A percentile compares a stretch with the other conserved stretches of the same genome.
Conservation (phyloP, 2,797 vertebrate genomes). For the Falco rusticolus region DNA sequence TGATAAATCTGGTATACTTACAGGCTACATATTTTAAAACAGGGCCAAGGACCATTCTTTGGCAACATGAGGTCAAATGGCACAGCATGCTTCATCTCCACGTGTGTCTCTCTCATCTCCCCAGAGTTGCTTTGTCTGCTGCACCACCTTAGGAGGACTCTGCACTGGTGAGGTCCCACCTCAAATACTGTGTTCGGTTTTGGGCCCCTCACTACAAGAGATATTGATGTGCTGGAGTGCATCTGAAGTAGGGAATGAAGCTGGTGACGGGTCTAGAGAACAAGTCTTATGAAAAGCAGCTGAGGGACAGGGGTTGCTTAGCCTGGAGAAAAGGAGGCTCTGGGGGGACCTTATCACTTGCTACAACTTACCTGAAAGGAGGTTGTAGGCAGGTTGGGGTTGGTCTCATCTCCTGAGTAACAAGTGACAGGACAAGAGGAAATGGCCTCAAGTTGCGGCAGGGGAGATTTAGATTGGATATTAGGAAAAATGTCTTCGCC, state of each 20-base stretch:
- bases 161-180: no score
- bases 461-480: not conserved
- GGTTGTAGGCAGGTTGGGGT: rapidly evolving
- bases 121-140: not conserved
- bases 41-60: not conserved
- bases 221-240: not conserved
- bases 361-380: not conserved
- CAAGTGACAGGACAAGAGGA: not conserved
- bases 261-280: not conserved
- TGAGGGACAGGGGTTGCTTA: not conserved
- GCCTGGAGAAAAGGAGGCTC: not conserved
- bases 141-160: not conserved
- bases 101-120: not conserved
- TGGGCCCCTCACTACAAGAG: not conserved
- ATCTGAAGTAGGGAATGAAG: not conserved
- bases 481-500: not conserved
- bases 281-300: not conserved
- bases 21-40: not conserved
- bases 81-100: rapidly evolving
- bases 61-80: not conserved
- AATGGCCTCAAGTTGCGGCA: not conserved
- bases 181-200: not conserved
- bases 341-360: no score
- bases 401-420: not conserved
- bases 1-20: not conserved